A percentile compares a stretch with the other conserved stretches of the same genome.
phyloP scores from a whole-genome alignment of 2,888 invertebrate genomes.

The Ethmia dodecea region DNA sequence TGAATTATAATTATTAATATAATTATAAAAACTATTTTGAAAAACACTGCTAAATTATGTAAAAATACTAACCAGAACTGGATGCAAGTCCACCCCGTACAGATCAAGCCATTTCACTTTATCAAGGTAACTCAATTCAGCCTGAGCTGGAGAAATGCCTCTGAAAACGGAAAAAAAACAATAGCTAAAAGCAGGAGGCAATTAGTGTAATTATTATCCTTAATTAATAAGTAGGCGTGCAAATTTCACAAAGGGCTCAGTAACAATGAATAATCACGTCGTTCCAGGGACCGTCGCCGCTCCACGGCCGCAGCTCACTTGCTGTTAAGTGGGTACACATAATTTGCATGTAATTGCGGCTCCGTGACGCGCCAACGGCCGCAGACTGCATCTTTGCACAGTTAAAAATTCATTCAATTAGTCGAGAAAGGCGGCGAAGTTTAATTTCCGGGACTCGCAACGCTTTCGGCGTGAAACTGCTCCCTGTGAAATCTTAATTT shows the following conservation, averaged over 20 bases:
- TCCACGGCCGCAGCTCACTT: constrained; percentile 37
- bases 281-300: constrained; percentile 26
- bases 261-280: constrained; percentile 48
- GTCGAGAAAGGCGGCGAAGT: constrained; percentile 57
- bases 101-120: constrained; percentile 99
- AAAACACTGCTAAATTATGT: constrained; percentile 43
- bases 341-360: constrained; percentile 73
- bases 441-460: constrained; percentile 58
- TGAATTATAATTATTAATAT: no score
- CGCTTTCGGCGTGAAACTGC: constrained; percentile 49
- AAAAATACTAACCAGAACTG: constrained; percentile 97
- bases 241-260: constrained; percentile 48
- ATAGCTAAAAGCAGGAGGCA: constrained; percentile 20
- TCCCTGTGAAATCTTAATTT: constrained; percentile 56
- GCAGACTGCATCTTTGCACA: constrained; percentile 65
- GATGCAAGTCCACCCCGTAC: constrained; percentile 98
- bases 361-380: constrained; percentile 51
- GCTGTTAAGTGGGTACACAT: constrained; percentile 61
- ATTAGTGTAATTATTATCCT: constrained; percentile 45
- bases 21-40: no score
- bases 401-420: constrained; percentile 75
- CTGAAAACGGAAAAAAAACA: constrained; percentile 63
- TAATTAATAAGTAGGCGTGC: constrained; percentile 41
- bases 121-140: constrained; percentile 96
- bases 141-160: constrained; percentile 93